phyloP scores from a whole-genome alignment of 2,113 vertebrate species.

The Dermatemys mawii region DNA sequence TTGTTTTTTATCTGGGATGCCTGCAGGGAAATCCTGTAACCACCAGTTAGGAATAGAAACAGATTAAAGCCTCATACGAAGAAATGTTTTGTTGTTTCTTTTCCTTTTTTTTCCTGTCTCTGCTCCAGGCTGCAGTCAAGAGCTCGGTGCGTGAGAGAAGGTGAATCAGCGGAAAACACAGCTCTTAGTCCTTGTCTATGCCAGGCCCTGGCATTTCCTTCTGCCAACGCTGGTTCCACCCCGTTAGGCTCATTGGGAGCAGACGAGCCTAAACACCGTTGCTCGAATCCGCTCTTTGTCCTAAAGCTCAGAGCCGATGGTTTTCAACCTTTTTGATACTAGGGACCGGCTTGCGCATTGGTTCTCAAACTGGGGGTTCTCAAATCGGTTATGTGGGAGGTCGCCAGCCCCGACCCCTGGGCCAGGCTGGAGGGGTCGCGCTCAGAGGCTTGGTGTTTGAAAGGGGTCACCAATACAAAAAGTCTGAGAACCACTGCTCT shows the following conservation, averaged over 20 bases:
- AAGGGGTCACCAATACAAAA: too few species aligned
- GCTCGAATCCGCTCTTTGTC: background rate
- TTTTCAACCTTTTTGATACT: too few species aligned
- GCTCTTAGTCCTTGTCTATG: background rate
- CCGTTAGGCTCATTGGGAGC: background rate
- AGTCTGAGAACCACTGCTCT: too few species aligned
- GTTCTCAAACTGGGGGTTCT: too few species aligned
- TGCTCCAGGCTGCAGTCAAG: background rate
- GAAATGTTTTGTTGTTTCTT: background rate
- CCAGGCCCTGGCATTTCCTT: background rate
- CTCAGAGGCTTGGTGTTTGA: too few species aligned
- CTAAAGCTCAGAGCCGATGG: background rate
- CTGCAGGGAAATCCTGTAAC: background rate
- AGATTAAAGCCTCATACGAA: conserved; percentile 27
- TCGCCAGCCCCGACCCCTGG: too few species aligned
- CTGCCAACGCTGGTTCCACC: background rate
- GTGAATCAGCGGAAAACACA: background rate
- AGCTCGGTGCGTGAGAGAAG: background rate
- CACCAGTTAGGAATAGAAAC: conserved; percentile 12
- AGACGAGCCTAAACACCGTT: background rate
- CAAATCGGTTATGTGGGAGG: too few species aligned
- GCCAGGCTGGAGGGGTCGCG: too few species aligned
- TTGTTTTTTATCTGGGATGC: conserved; percentile 36
- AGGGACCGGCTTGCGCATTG: too few species aligned
- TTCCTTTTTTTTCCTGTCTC: background rate